Evolutionary conservation across 2,888 invertebrate species (phyloP).

Genomic region (Cheilosia variabilis): DNA sequence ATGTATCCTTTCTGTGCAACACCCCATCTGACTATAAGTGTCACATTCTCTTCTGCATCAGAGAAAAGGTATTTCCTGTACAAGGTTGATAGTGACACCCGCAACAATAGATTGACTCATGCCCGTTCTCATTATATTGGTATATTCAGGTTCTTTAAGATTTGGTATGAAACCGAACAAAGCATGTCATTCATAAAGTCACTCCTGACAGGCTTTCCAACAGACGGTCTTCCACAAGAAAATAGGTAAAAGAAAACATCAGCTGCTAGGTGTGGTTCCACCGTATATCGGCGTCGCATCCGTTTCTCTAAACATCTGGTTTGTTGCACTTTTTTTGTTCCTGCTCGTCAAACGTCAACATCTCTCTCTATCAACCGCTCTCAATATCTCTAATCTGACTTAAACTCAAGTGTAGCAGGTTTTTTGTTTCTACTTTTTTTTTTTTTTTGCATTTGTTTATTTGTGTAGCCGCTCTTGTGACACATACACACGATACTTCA

Average conservation of each 20-base stretch:
- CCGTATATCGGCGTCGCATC: conserved; percentile 20
- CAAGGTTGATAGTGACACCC: conserved; percentile 5
- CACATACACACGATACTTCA: not conserved
- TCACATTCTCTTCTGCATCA: not conserved
- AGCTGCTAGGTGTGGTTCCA: conserved; percentile 49
- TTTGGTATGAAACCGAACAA: not conserved
- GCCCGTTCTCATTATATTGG: not conserved
- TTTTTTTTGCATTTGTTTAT: conserved; percentile 25
- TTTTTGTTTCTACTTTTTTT: conserved; percentile 22
- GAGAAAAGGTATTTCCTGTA: conserved; percentile 23
- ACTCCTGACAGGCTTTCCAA: conserved; percentile 1
- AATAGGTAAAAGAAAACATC: conserved; percentile 15
- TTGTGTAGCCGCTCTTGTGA: conserved; percentile 9
- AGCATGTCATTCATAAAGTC: conserved; percentile 35
- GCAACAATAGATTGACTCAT: conserved; percentile 3
- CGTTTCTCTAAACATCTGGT: conserved; percentile 38
- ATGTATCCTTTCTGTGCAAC: not conserved
- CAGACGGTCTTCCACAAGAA: not conserved
- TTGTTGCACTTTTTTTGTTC: conserved; percentile 16
- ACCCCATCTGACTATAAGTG: not conserved
- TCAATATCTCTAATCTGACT: conserved; percentile 23
- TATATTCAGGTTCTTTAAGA: not conserved
- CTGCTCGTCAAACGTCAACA: conserved; percentile 34
- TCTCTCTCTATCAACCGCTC: conserved; percentile 38
- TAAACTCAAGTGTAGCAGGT: conserved; percentile 45